Evolutionary conservation across 1,140 invertebrate species (phyloP), one percentile per base, ranked within the genome.

Genomic region (Penaeus indicus): DNA sequence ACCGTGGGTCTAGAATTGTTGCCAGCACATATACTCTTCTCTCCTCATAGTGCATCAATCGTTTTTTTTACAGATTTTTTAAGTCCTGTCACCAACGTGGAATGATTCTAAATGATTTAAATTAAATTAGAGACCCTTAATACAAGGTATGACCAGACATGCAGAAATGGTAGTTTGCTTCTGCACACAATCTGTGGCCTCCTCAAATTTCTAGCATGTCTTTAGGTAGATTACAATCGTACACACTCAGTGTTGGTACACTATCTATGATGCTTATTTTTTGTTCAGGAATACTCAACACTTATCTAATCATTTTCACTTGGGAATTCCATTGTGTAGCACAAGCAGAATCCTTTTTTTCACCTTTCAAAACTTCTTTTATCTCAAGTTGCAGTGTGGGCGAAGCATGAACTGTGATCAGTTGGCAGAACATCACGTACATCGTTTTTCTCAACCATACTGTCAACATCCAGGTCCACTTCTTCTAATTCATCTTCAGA

Each of bases 331-430:
- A 32, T 32, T 32, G 32, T 32, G 32, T 32, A 32, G 32, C 32
- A 32, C 32, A 32, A 32, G 32, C 32, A 32, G 32, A 32, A 8
- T 62, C 18, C 54, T 10, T 83, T n/a, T 83, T 25, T 83, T 83
- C 38, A 47, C 13, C 64, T 42, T 69, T 69, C 19, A 69, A 18
- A 64, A 62, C 60, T 72, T 85, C 47, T 5, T 85, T 85, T 22
- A 85, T 63, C 63, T 72, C 83, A 10, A 85, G 38, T 64, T 85
- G 83, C n/a, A 85, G 83, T 85, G 69, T 85, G 22, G 32, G 63
- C 64, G 38, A 85, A 85, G 83, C 83, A 85, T 16, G 27, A 69
- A 54, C 11, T 85, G 47, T 85, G 69, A 1, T 85, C 42, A 42
- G 67, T 38, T 47, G 84, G 84, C n/a, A 85, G 42, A 22, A 79